These are phyloP conservation scores for Lypha dubia DNA, from an alignment of 2,888 invertebrate species.

Conservation along the genomic window DNA sequence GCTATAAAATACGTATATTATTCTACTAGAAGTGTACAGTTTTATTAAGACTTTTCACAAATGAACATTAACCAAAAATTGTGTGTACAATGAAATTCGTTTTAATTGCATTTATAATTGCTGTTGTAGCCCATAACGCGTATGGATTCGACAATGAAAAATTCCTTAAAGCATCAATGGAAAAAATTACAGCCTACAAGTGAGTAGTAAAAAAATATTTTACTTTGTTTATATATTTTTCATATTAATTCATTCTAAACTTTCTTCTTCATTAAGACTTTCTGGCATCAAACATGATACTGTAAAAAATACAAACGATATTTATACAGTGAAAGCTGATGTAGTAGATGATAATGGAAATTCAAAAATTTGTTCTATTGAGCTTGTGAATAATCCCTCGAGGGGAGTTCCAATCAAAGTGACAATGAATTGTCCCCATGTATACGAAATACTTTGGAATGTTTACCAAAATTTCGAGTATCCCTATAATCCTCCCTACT, in stretches of 20 bases:
- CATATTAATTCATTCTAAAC: not conserved
- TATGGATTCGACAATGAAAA: not conserved
- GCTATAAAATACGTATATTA: not conserved
- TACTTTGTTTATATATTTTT: not conserved
- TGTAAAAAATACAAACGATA: not conserved
- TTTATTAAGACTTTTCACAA: not conserved
- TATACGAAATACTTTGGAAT: not conserved
- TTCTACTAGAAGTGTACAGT: not conserved
- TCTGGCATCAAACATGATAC: not conserved
- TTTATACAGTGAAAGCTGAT: not conserved
- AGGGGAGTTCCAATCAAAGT: not conserved
- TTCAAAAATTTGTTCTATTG: not conserved
- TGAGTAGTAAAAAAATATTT: not conserved
- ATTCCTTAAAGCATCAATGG: not conserved
- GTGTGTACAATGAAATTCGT: not conserved
- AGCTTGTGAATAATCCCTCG: not conserved
- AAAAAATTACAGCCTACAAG: not conserved
- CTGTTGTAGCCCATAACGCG: not conserved
- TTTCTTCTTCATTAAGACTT: not conserved
- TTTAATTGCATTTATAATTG: not conserved
- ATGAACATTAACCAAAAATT: not conserved
- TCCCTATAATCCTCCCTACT: not conserved
- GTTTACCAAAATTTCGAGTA: not conserved
- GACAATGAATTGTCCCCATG: not conserved
- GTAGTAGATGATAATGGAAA: not conserved